Conservation (phyloP, 2,113 vertebrate species). For the Panthera uncia region DNA sequence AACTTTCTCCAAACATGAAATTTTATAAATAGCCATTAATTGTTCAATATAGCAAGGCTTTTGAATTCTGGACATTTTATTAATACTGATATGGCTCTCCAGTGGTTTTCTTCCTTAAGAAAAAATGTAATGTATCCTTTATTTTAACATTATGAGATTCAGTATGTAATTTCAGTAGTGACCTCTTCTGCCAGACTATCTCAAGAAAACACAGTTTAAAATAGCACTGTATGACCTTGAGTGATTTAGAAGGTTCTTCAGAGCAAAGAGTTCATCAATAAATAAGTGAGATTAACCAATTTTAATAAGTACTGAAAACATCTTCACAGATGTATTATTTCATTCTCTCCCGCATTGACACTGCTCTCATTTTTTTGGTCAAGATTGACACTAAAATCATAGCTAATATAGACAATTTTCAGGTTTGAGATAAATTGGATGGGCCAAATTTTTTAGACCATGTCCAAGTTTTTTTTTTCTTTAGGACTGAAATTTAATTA, state of each 20-base stretch:
- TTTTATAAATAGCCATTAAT: constrained; percentile 72
- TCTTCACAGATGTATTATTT: not conserved
- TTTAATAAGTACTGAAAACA: constrained; percentile 19
- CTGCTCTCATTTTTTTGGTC: not conserved
- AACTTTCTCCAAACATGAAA: constrained; percentile 62
- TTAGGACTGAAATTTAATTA: not conserved
- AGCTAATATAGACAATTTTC: not conserved
- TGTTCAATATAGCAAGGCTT: constrained; percentile 38
- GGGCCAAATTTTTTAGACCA: not conserved
- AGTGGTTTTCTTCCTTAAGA: not conserved
- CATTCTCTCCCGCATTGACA: not conserved
- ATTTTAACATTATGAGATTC: not conserved
- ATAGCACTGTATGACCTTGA: not conserved
- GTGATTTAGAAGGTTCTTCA: not conserved
- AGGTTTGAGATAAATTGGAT: not conserved
- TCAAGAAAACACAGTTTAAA: constrained; percentile 21
- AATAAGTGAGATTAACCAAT: not conserved
- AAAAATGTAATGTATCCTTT: not conserved
- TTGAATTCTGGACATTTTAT: constrained; percentile 49
- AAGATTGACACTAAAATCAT: not conserved
- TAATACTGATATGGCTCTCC: not conserved
- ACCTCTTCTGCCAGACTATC: not conserved
- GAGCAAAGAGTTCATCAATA: not conserved
- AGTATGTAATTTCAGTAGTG: not conserved
- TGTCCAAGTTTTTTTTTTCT: not conserved